phyloP scores from a whole-genome alignment of 2,113 vertebrate genomes.

The Reinhardtius hippoglossoides region DNA sequence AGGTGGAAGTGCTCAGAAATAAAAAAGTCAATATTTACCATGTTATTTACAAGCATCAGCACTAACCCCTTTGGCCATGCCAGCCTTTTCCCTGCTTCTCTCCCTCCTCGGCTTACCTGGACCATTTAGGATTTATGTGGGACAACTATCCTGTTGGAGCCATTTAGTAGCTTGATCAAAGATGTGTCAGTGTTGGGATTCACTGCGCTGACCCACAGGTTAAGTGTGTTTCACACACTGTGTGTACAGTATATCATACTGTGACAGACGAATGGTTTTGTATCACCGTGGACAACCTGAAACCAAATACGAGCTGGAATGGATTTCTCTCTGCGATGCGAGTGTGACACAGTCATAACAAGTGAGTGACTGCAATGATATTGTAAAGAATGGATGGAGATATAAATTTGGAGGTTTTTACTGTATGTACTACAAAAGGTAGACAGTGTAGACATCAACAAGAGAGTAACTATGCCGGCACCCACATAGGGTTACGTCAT shows the following conservation, averaged over 20 bases:
- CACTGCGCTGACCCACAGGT: constrained; percentile 63
- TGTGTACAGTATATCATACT: constrained; percentile 58
- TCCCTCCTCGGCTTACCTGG: constrained; percentile 13
- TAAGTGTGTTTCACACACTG: constrained; percentile 48
- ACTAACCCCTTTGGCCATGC: constrained; percentile 44
- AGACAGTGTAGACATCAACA: neutral
- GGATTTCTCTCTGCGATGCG: constrained; percentile 32
- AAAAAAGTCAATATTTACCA: constrained; percentile 74
- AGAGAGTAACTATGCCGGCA: neutral
- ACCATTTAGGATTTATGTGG: constrained; percentile 61
- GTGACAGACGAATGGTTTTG: constrained; percentile 51
- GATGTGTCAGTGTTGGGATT: constrained; percentile 62
- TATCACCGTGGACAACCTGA: constrained; percentile 45
- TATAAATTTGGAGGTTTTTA: constrained; percentile 39
- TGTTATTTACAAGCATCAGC: constrained; percentile 70
- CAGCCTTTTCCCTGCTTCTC: constrained; percentile 5
- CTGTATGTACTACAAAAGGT: neutral
- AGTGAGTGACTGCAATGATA: constrained; percentile 25
- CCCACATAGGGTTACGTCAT: neutral
- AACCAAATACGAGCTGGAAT: constrained; percentile 39
- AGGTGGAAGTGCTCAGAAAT: constrained; percentile 64
- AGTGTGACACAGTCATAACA: constrained; percentile 40
- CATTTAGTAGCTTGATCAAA: constrained; percentile 71
- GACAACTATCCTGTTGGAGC: constrained; percentile 49
- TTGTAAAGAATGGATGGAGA: constrained; percentile 18